phyloP scores from a whole-genome alignment of 2,113 vertebrate species.

The Charadrius vociferus region DNA sequence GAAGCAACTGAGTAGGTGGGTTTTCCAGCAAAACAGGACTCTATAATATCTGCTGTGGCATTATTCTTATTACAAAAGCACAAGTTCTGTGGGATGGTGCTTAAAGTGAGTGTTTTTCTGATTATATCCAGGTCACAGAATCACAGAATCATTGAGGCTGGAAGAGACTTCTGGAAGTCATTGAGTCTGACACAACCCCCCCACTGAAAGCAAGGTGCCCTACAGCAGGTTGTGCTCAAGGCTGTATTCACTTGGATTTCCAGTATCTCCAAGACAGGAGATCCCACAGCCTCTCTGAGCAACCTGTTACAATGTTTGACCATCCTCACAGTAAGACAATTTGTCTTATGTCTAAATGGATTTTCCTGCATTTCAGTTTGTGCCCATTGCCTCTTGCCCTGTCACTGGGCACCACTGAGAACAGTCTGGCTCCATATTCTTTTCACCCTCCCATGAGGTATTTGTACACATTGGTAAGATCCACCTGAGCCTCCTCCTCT shows the following conservation, averaged over 20 bases:
- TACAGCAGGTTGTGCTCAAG: not conserved
- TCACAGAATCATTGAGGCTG: not conserved
- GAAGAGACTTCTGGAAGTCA: not conserved
- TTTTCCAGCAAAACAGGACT: not conserved
- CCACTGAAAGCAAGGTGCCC: not conserved
- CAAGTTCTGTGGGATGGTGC: not conserved
- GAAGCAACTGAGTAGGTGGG: not conserved
- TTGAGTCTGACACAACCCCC: not conserved
- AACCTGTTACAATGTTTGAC: not conserved
- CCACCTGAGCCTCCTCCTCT: not conserved
- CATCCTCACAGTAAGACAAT: not conserved
- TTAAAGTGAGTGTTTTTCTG: not conserved
- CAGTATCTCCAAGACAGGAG: not conserved
- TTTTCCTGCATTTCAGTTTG: not conserved
- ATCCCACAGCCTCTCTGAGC: not conserved
- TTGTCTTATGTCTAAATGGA: not conserved
- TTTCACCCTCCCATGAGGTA: not conserved
- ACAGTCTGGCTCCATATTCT: not conserved
- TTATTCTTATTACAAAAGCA: not conserved
- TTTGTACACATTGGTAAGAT: not conserved
- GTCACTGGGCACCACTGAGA: not conserved
- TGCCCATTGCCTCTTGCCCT: not conserved
- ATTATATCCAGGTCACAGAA: not conserved
- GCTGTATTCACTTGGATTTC: not conserved
- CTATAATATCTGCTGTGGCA: not conserved